Evolutionary conservation across 2,113 vertebrate genomes (phyloP).

Genomic region (Melanerpes formicivorus): DNA sequence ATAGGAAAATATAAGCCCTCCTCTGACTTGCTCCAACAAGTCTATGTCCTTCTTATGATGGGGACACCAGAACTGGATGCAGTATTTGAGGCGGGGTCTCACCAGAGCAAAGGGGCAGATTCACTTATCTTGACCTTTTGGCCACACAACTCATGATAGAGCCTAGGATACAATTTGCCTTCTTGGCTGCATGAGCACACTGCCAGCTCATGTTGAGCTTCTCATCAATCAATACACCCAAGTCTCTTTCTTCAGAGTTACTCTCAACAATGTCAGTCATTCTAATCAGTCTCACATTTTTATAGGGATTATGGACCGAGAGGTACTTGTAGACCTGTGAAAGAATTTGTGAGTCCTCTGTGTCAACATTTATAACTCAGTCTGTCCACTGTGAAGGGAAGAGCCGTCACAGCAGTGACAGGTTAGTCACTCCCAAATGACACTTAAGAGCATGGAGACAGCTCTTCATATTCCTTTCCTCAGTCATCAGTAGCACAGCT

Average conservation of each 20-base stretch:
- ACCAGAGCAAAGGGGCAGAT: too few species aligned
- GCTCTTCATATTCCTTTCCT: neutral
- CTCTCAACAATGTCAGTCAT: neutral
- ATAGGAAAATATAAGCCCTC: neutral
- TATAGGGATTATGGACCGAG: neutral
- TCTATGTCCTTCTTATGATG: too few species aligned
- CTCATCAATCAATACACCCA: too few species aligned
- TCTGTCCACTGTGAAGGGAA: neutral
- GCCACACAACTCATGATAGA: too few species aligned
- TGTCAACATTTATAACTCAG: neutral
- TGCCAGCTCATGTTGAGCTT: too few species aligned
- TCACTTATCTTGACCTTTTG: too few species aligned
- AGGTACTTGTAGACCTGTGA: neutral
- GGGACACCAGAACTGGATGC: too few species aligned
- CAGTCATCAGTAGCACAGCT: neutral
- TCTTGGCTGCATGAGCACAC: too few species aligned
- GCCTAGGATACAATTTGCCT: too few species aligned
- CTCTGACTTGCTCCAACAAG: too few species aligned
- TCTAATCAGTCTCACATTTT: neutral
- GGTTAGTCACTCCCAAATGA: neutral
- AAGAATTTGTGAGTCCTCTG: neutral
- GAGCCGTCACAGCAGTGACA: neutral
- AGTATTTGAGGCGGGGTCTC: too few species aligned
- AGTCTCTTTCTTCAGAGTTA: too few species aligned
- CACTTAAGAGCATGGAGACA: neutral